phyloP scores from a whole-genome alignment of 1,140 invertebrate species.

The Leptoteleia sp. region DNA sequence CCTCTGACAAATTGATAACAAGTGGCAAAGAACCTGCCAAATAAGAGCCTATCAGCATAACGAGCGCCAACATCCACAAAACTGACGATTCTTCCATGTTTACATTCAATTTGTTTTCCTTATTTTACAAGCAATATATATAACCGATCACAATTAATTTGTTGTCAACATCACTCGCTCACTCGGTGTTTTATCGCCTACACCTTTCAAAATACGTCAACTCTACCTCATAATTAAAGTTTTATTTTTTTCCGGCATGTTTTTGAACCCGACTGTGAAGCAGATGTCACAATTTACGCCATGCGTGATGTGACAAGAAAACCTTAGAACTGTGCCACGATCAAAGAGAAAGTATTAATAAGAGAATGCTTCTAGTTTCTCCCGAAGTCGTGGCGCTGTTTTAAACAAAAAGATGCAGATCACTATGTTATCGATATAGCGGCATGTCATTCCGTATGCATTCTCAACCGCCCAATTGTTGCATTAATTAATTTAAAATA shows the following conservation, averaged over 20 bases:
- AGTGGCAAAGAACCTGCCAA: slow-evolving; percentile 96
- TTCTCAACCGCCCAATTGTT: too few species aligned
- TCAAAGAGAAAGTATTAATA: slow-evolving; percentile 21
- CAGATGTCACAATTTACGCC: slow-evolving; percentile 33
- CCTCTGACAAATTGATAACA: slow-evolving; percentile 96
- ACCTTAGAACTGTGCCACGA: slow-evolving; percentile 25
- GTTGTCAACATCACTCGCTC: slow-evolving; percentile 9
- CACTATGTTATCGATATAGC: too few species aligned
- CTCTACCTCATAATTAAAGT: slow-evolving; percentile 23
- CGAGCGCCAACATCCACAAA: slow-evolving; percentile 89
- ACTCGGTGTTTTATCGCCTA: neutral
- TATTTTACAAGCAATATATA: slow-evolving; percentile 25
- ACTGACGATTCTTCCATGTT: slow-evolving; percentile 92
- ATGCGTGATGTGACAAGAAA: slow-evolving; percentile 24
- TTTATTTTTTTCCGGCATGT: slow-evolving; percentile 10
- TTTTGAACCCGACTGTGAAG: neutral
- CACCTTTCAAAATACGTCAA: neutral
- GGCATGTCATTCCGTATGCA: too few species aligned
- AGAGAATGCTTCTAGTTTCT: slow-evolving; percentile 1
- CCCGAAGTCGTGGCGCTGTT: slow-evolving; percentile 5
- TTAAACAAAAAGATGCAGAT: too few species aligned
- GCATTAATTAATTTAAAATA: too few species aligned
- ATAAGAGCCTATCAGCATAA: slow-evolving; percentile 98
- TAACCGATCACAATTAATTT: slow-evolving; percentile 13
- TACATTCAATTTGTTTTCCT: slow-evolving; percentile 32